These are phyloP conservation scores for Bungarus multicinctus DNA, from an alignment of 2,113 vertebrate species.

Conservation along the genomic window DNA sequence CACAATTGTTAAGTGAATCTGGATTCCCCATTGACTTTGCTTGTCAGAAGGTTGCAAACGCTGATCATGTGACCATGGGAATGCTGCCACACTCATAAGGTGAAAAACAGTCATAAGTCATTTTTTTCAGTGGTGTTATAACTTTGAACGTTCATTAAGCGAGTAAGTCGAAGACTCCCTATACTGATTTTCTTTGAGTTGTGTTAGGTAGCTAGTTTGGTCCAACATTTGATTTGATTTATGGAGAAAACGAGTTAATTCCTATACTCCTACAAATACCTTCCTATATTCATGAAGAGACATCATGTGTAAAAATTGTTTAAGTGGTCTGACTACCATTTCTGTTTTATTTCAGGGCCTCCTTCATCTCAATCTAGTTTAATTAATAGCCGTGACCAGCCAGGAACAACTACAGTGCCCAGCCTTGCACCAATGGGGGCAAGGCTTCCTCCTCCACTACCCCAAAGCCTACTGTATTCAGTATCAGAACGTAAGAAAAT, in stretches of 20 bases:
- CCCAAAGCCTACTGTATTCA: constrained; percentile 90
- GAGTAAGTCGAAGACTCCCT: no score
- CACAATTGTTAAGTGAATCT: no score
- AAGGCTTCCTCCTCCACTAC: constrained; percentile 83
- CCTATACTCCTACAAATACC: not conserved
- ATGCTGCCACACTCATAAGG: no score
- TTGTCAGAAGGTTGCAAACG: no score
- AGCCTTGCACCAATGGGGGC: constrained; percentile 85
- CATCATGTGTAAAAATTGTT: not conserved
- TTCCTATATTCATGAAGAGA: not conserved
- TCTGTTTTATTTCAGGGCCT: constrained; percentile 78
- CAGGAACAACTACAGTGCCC: constrained; percentile 84
- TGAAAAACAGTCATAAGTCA: no score
- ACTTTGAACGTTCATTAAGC: no score
- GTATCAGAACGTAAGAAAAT: constrained; percentile 93
- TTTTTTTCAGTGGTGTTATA: no score
- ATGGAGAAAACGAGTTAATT: not conserved
- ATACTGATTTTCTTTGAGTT: not conserved
- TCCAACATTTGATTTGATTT: not conserved
- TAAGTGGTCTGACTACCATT: not conserved
- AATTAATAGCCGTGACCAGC: constrained; percentile 85
- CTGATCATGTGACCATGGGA: no score
- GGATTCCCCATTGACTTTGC: no score
- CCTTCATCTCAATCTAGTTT: constrained; percentile 83
- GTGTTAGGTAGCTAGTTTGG: not conserved